These are phyloP conservation scores for Monoplex corrugatus DNA, from an alignment of 2,888 invertebrate genomes.

Conservation along the genomic window DNA sequence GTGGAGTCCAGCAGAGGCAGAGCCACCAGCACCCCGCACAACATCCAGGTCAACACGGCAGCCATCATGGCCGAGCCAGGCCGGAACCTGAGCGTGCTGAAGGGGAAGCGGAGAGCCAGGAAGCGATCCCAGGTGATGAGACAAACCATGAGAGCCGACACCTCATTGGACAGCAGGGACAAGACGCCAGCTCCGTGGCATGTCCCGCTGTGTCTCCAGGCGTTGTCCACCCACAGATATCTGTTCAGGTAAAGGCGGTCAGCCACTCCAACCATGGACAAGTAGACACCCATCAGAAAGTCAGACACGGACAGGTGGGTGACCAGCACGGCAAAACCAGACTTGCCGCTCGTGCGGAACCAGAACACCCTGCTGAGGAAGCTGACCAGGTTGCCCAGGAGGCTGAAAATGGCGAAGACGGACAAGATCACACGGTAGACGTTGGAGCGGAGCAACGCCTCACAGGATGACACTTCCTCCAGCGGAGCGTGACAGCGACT, in stretches of 20 bases:
- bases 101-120: slow-evolving; percentile 84
- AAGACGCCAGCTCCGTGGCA: neutral
- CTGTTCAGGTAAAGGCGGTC: neutral
- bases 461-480: slow-evolving; percentile 46
- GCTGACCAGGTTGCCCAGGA: slow-evolving; percentile 27
- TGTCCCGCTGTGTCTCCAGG: slow-evolving; percentile 4
- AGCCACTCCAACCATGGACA: neutral
- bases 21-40: slow-evolving; percentile 68
- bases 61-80: slow-evolving; percentile 62
- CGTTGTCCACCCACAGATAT: neutral
- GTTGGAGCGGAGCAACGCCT: slow-evolving; percentile 18
- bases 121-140: slow-evolving; percentile 1
- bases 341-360: neutral
- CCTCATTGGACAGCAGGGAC: slow-evolving; percentile 10
- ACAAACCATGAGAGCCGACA: slow-evolving; percentile 70
- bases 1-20: slow-evolving; percentile 72
- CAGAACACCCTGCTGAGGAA: neutral
- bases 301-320: slow-evolving; percentile 28
- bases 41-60: slow-evolving; percentile 68
- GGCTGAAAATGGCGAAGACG: neutral
- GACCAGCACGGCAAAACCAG: neutral
- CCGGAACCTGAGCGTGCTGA: slow-evolving; percentile 66
- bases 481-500: slow-evolving; percentile 24
- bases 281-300: slow-evolving; percentile 19
- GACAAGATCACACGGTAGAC: slow-evolving; percentile 33